Evolutionary conservation across 2,888 invertebrate species (phyloP).

Genomic region (Acanthosoma haemorrhoidale): DNA sequence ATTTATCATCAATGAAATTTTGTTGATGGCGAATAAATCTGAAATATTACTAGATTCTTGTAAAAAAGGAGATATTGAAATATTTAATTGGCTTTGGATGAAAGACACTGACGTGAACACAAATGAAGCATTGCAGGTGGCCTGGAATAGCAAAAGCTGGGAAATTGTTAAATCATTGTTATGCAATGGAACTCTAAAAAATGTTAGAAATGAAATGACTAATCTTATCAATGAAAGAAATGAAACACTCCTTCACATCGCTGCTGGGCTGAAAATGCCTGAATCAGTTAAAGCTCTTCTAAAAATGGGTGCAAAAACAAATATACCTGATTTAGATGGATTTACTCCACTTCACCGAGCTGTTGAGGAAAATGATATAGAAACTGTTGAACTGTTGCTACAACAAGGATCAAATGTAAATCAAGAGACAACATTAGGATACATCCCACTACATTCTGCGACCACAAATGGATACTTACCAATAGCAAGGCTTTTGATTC

Average conservation of each 20-base stretch:
- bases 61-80: background rate
- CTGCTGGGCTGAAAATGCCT: background rate
- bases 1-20: background rate
- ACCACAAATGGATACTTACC: background rate
- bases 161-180: background rate
- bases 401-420: background rate
- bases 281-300: background rate
- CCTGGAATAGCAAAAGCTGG: background rate
- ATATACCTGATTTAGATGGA: background rate
- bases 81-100: background rate
- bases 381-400: background rate
- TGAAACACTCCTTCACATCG: background rate
- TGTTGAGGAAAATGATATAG: background rate
- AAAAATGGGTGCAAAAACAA: background rate
- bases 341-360: background rate
- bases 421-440: background rate
- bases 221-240: background rate
- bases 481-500: background rate
- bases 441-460: background rate
- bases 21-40: background rate
- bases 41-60: background rate
- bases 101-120: background rate
- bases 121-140: background rate
- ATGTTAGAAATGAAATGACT: background rate
- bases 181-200: background rate